Conservation (phyloP, 2,113 vertebrate species). For the Chroicocephalus ridibundus region DNA sequence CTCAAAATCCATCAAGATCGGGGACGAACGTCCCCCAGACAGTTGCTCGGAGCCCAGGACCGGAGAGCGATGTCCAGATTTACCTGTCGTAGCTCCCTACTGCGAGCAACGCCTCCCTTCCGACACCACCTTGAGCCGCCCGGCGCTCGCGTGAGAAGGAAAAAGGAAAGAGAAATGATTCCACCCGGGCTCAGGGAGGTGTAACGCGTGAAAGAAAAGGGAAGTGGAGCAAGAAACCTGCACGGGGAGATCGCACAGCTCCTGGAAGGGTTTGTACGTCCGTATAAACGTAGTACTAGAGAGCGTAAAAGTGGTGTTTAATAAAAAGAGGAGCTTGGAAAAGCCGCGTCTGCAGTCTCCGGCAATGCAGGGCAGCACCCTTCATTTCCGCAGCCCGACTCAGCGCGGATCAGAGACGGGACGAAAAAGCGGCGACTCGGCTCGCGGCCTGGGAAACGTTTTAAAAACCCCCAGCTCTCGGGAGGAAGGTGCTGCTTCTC, state of each 20-base stretch:
- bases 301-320: rapidly evolving
- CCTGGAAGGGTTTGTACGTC: not conserved
- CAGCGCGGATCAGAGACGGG: rapidly evolving
- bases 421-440: rapidly evolving
- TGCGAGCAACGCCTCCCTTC: not conserved
- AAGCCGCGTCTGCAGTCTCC: not conserved
- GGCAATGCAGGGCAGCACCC: not conserved
- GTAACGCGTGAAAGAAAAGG: not conserved
- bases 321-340: not conserved
- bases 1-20: not conserved
- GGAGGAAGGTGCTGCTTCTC: not conserved
- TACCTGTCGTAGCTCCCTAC: not conserved
- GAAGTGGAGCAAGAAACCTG: not conserved
- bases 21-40: no score
- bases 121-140: not conserved
- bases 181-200: rapidly evolving
- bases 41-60: rapidly evolving
- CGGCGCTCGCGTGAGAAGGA: rapidly evolving
- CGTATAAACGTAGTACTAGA: rapidly evolving
- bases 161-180: not conserved
- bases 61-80: rapidly evolving
- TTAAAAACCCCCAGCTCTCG: not conserved
- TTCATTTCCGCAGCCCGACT: not conserved
- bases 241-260: rapidly evolving
- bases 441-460: not conserved